phyloP scores from a whole-genome alignment of 1,140 invertebrate species.

The Penaeus chinensis region DNA sequence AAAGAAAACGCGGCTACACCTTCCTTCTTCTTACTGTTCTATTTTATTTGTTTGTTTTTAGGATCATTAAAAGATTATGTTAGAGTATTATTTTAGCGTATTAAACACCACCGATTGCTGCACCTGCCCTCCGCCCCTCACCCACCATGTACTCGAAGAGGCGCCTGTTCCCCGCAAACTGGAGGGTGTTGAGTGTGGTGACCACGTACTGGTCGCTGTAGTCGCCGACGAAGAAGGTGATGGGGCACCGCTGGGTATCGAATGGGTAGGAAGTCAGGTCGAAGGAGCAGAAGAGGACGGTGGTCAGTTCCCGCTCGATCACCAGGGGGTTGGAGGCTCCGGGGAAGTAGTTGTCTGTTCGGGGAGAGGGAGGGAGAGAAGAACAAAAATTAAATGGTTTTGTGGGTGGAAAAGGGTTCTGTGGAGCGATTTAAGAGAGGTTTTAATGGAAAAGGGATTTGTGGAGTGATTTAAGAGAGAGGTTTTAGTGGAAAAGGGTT shows the following conservation, averaged over 20 bases:
- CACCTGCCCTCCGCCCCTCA: neutral
- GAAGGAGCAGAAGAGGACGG: constrained; percentile 34
- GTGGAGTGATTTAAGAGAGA: neutral
- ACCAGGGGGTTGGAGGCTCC: constrained; percentile 24
- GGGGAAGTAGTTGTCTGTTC: constrained; percentile 29
- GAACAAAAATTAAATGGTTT: neutral
- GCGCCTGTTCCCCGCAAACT: constrained; percentile 22
- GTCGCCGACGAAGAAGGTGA: constrained; percentile 22
- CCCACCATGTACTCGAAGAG: constrained; percentile 36
- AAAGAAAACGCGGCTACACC: too few relatives aligned
- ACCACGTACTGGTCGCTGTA: constrained; percentile 32
- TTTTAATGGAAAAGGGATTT: neutral
- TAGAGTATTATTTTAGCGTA: neutral
- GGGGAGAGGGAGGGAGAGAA: neutral
- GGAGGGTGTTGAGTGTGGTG: constrained; percentile 3
- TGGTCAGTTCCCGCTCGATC: constrained; percentile 30
- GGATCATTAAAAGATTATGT: neutral
- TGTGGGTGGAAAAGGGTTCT: neutral
- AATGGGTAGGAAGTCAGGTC: constrained; percentile 42
- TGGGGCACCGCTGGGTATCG: constrained; percentile 24
- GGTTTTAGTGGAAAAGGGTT: neutral
- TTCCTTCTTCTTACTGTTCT: too few relatives aligned
- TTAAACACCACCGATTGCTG: neutral
- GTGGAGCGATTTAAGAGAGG: neutral
- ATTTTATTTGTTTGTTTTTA: neutral